Evolutionary conservation across 2,888 invertebrate genomes (phyloP), one percentile per base, ranked within the genome.

Genomic region (Agrotis clavis): DNA sequence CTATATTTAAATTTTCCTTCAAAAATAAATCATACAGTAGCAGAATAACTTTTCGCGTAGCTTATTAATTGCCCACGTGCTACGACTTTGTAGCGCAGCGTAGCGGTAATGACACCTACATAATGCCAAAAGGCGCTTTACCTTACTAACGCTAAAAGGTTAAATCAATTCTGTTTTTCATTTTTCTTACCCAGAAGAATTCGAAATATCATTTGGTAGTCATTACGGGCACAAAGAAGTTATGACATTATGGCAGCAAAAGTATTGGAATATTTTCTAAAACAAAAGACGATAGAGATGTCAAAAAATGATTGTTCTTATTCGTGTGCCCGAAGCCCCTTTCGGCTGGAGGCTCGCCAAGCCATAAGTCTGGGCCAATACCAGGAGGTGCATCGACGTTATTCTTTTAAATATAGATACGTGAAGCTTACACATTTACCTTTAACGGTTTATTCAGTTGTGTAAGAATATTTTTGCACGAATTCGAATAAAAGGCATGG

Each of bases 291-390:
- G 82, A 87, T 74, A 81, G 81, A 84, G 75, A 82, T 84, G 83
- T 90, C 87, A 82, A 85, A 89, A 88, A 85, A 83, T 77, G 80
- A 87, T 86, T 85, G 85, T 89, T 87, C 87, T 84, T 88, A 88
- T 87, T 84, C 85, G 85, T 81, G 79, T 70, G 77, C 73, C 71
- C 79, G 72, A 81, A 74, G 79, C 71, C 72, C 54, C 79, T 85
- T 81, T 70, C 48, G 59, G 66, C 85, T 90, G 91, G 91, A 89
- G 81, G 45, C 74, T 45, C 35, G 91, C 91, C 91, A 91, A 90
- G 81, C 83, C 75, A 76, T 90, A 89, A 87, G 83, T 88, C 86
- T 84, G 72, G 74, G 81, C 85, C 86, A 85, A 87, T 88, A 88
- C 80, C 79, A 80, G 67, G 57, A 74, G 72, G 62, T 75, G 74